These are phyloP conservation scores for Dipus sagitta DNA, from an alignment of 2,797 vertebrate genomes.

Conservation along the genomic window DNA sequence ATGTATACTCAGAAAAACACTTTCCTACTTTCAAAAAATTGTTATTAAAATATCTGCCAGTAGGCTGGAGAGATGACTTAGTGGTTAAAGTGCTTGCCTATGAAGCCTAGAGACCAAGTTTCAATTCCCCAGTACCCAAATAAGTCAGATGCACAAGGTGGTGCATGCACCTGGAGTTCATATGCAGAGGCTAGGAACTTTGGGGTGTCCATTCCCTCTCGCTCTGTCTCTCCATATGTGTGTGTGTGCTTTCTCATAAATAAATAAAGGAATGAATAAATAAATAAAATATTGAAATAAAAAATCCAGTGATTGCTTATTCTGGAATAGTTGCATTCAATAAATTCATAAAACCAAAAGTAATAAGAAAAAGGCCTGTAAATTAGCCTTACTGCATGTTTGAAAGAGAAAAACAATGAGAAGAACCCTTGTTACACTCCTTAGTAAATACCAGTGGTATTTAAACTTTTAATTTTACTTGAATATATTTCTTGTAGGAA, in stretches of 20 bases:
- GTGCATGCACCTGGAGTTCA: too few species aligned
- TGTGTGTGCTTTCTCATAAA: too few species aligned
- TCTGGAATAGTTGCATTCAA: neutral
- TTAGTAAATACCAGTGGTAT: neutral
- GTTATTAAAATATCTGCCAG: constrained; percentile 4
- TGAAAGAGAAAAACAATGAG: neutral
- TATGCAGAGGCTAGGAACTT: too few species aligned
- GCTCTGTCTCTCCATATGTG: too few species aligned
- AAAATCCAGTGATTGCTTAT: neutral
- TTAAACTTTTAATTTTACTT: constrained; percentile 19
- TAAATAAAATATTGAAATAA: too few species aligned
- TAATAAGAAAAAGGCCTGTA: neutral
- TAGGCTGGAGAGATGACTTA: neutral
- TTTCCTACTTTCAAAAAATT: neutral
- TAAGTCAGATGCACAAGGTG: too few species aligned
- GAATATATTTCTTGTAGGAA: neutral
- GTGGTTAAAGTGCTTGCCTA: too few species aligned
- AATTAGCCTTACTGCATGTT: neutral
- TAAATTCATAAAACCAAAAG: constrained; percentile 28
- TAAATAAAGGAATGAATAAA: too few species aligned
- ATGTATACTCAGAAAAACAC: neutral
- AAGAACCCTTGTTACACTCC: neutral
- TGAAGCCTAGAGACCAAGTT: too few species aligned
- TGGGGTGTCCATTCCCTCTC: too few species aligned
- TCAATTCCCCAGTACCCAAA: too few species aligned